A percentile compares a stretch with the other conserved stretches of the same genome.
These are phyloP conservation scores for Dryadula phaetusa DNA, from an alignment of 2,888 invertebrate genomes.

Conservation along the genomic window DNA sequence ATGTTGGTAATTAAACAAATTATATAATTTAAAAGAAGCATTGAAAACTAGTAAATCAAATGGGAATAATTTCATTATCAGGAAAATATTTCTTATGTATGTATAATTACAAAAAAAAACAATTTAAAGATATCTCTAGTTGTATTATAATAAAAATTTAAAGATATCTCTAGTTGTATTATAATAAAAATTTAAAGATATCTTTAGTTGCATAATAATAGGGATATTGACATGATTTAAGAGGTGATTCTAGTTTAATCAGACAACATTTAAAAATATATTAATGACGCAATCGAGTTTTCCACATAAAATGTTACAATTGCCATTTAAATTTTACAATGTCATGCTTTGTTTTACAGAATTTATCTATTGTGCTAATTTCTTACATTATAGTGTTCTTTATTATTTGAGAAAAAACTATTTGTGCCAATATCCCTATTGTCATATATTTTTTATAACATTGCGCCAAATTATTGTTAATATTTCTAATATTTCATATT, in stretches of 20 bases:
- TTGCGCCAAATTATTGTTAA: not conserved
- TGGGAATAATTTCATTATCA: constrained; percentile 39
- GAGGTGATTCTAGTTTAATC: not conserved
- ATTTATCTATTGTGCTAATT: not conserved
- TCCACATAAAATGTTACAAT: not conserved
- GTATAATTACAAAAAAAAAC: not conserved
- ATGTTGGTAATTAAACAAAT: constrained; percentile 62
- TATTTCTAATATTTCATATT: too few relatives aligned
- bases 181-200: constrained; percentile 17
- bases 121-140: constrained; percentile 1
- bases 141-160: constrained; percentile 18
- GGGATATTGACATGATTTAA: constrained; percentile 5
- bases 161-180: constrained; percentile 1
- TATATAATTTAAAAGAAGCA: constrained; percentile 76
- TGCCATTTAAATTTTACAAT: not conserved
- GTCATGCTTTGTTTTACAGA: not conserved
- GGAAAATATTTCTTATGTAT: not conserved
- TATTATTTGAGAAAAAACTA: not conserved
- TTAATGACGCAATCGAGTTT: too few relatives aligned
- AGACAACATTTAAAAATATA: too few relatives aligned
- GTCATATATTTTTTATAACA: not conserved
- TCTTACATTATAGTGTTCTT: not conserved
- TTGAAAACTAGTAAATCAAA: constrained; percentile 60
- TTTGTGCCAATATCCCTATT: constrained; percentile 7
- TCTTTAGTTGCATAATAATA: constrained; percentile 13